Conservation (phyloP, 1,140 invertebrate genomes). For the Glossosoma conforme region DNA sequence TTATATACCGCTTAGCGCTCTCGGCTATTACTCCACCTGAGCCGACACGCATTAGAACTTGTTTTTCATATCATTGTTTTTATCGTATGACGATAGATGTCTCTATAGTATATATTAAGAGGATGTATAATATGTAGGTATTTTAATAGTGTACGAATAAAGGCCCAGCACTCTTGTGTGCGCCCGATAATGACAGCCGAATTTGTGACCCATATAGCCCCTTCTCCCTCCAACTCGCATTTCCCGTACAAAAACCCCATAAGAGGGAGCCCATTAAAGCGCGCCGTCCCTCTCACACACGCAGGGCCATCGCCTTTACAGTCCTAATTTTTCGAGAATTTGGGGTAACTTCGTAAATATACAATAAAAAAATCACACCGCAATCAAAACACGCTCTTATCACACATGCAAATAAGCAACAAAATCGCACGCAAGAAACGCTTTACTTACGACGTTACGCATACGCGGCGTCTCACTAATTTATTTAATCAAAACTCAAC, state of each 20-base stretch:
- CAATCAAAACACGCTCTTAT: not conserved
- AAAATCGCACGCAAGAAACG: not conserved
- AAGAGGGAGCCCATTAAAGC: constrained; percentile 25
- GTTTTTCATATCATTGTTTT: too few relatives aligned
- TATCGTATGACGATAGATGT: too few relatives aligned
- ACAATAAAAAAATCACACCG: constrained; percentile 20
- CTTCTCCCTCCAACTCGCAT: constrained; percentile 26
- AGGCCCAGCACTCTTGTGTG: constrained; percentile 8
- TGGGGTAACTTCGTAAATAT: constrained; percentile 32
- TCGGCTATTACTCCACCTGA: too few relatives aligned
- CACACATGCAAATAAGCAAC: not conserved
- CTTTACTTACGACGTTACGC: not conserved
- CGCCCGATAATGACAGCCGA: constrained; percentile 31
- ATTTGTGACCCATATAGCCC: constrained; percentile 30
- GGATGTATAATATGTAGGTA: not conserved
- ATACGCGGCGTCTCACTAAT: not conserved
- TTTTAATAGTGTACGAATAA: too few relatives aligned
- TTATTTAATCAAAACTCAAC: not conserved
- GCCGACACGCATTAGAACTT: too few relatives aligned
- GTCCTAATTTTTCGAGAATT: constrained; percentile 29
- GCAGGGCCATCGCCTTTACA: constrained; percentile 18
- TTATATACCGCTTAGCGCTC: too few relatives aligned
- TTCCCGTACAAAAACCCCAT: constrained; percentile 19
- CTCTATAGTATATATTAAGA: too few relatives aligned
- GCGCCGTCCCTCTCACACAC: constrained; percentile 14